Percentiles rank a stretch among this genome's conserved stretches.
These are phyloP conservation scores for Mirounga angustirostris DNA, from an alignment of 2,113 vertebrate species.

Conservation along the genomic window DNA sequence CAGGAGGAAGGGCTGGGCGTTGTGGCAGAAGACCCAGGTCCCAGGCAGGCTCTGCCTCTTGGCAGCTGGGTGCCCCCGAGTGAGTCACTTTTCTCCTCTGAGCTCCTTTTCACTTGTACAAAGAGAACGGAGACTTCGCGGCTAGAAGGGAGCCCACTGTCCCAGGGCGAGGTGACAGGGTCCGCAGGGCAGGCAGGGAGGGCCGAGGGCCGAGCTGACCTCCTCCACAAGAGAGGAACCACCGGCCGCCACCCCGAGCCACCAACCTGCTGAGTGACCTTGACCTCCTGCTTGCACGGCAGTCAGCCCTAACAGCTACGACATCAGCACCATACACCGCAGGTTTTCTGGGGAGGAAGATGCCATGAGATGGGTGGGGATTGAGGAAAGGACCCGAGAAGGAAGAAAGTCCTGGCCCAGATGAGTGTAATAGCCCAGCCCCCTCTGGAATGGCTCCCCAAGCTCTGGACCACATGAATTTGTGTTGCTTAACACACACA, in stretches of 20 bases:
- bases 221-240: background rate
- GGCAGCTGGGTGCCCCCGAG: background rate
- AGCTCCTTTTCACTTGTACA: background rate
- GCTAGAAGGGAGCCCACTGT: background rate
- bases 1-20: background rate
- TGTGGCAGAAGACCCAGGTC: background rate
- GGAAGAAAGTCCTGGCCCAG: background rate
- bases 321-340: background rate
- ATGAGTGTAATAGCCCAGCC: background rate
- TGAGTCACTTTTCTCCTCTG: background rate
- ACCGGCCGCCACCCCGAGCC: background rate
- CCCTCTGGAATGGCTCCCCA: background rate
- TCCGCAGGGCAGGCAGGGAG: background rate
- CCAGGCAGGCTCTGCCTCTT: background rate
- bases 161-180: background rate
- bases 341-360: background rate
- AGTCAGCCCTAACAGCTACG: background rate
- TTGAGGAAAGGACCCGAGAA: background rate
- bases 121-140: background rate
- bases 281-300: background rate
- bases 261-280: background rate
- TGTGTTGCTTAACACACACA: background rate
- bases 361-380: background rate
- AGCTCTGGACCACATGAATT: background rate
- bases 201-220: background rate